These are phyloP conservation scores for Drosophila rubida DNA, from an alignment of 2,888 invertebrate genomes.

Conservation along the genomic window DNA sequence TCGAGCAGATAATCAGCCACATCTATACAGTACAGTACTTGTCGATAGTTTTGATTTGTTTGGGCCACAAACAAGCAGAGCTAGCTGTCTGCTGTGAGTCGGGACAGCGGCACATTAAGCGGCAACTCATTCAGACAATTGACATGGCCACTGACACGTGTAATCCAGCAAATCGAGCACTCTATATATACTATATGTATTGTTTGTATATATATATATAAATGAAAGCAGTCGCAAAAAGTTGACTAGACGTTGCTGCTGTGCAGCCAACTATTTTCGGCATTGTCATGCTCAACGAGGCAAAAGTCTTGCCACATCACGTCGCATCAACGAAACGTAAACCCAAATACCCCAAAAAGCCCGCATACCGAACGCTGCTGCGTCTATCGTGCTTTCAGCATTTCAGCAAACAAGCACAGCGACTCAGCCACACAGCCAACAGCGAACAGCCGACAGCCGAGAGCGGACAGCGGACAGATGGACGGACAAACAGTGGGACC, in stretches of 20 bases:
- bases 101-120: constrained; percentile 32
- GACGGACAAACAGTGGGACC: constrained; percentile 26
- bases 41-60: constrained; percentile 33
- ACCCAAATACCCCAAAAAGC: constrained; percentile 51
- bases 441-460: no score
- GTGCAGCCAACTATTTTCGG: constrained; percentile 20
- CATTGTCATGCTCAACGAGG: constrained; percentile 71
- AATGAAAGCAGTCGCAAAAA: constrained; percentile 8
- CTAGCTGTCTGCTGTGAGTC: constrained; percentile 14
- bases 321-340: constrained; percentile 70
- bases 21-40: neutral
- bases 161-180: constrained; percentile 47
- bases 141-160: constrained; percentile 79
- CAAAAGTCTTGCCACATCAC: constrained; percentile 64
- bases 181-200: constrained; percentile 3
- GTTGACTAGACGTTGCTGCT: constrained; percentile 53
- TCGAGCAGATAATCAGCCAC: constrained; percentile 11
- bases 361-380: constrained; percentile 18
- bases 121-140: constrained; percentile 68
- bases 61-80: constrained; percentile 4
- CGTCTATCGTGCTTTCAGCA: constrained; percentile 19
- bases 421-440: constrained; percentile 3
- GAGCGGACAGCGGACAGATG: no score
- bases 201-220: neutral
- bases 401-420: constrained; percentile 16